A percentile compares a stretch with the other conserved stretches of the same genome.
Evolutionary conservation across 2,113 vertebrate genomes (phyloP).

Genomic region (Oriolus oriolus): DNA sequence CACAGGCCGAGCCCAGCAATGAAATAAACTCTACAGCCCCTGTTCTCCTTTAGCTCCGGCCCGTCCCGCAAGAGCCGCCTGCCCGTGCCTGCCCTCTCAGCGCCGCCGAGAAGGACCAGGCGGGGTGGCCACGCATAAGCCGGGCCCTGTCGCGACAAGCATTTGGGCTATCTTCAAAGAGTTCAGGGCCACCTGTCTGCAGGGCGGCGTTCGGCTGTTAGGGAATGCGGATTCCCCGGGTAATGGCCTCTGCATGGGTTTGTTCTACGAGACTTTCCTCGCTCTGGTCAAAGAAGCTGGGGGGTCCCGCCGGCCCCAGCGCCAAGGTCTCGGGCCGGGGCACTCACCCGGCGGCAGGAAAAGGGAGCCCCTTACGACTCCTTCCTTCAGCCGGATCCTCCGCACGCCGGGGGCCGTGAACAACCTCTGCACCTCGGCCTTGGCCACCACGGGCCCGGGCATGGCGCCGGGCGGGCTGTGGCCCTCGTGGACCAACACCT

Average conservation of each 20-base stretch:
- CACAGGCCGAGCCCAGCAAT: fast-evolving
- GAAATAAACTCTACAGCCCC: fast-evolving
- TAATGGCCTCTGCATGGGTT: fast-evolving
- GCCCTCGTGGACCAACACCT: constrained; percentile 48
- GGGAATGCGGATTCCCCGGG: neutral
- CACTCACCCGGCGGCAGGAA: constrained; percentile 64
- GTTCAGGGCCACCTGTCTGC: neutral
- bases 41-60: neutral
- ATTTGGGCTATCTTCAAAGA: fast-evolving
- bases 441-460: constrained; percentile 44
- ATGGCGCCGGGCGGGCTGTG: neutral
- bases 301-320: neutral
- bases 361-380: constrained; percentile 47
- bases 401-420: constrained; percentile 50
- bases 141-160: neutral
- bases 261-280: neutral
- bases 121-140: fast-evolving
- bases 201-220: fast-evolving
- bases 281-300: neutral
- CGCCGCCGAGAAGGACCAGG: neutral
- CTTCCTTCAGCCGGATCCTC: constrained; percentile 55
- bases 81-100: neutral
- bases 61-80: neutral
- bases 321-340: neutral
- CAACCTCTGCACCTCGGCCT: constrained; percentile 29